These are phyloP conservation scores for Episyrphus balteatus DNA, from an alignment of 1,140 invertebrate genomes.

Conservation along the genomic window DNA sequence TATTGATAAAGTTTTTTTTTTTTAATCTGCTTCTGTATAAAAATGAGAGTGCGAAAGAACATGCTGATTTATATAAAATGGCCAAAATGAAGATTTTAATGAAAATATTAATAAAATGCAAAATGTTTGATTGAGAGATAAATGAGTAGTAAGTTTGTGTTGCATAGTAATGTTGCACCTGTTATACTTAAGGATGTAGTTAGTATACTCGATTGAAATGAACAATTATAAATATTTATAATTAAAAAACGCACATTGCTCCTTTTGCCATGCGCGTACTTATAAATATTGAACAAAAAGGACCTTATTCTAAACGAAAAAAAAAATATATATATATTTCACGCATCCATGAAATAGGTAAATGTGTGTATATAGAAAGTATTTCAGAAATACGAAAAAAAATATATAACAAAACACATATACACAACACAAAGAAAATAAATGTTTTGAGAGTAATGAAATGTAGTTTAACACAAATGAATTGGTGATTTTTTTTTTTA, in stretches of 20 bases:
- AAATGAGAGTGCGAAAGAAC: neutral
- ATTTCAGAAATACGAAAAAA: too few relatives aligned
- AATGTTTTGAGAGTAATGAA: too few relatives aligned
- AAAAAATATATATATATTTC: neutral
- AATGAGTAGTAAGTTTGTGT: neutral
- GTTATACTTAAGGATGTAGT: too few relatives aligned
- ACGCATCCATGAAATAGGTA: neutral
- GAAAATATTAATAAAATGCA: too few relatives aligned
- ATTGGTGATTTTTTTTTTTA: constrained; percentile 9
- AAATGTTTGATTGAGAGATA: too few relatives aligned
- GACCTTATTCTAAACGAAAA: neutral
- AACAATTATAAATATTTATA: neutral
- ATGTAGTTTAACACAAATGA: constrained; percentile 1
- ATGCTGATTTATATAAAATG: neutral
- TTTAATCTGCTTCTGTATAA: neutral
- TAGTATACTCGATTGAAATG: too few relatives aligned
- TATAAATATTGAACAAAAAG: neutral
- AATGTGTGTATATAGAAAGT: too few relatives aligned
- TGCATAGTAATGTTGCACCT: neutral
- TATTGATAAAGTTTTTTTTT: neutral
- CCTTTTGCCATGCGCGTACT: too few relatives aligned
- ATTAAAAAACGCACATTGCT: too few relatives aligned
- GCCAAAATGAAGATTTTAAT: neutral
- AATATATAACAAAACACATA: too few relatives aligned
- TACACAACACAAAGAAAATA: too few relatives aligned